phyloP scores from a whole-genome alignment of 1,140 invertebrate genomes.

The Steinernema feltiae region DNA sequence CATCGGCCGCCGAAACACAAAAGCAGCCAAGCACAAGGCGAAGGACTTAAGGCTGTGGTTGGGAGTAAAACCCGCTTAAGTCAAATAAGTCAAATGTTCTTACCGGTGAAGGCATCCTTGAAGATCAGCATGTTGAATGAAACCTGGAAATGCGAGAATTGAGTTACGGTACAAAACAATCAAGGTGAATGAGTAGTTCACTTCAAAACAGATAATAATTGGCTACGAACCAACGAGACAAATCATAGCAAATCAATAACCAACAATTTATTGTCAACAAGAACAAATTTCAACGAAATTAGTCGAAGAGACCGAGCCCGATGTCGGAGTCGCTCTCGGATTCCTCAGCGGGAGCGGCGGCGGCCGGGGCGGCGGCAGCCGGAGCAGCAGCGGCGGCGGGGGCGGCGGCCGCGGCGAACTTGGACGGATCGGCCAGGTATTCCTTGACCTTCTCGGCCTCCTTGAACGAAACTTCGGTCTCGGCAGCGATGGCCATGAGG shows the following conservation, averaged over 20 bases:
- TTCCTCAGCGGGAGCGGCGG: constrained; percentile 54
- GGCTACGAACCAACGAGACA: constrained; percentile 10
- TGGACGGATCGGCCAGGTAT: constrained; percentile 61
- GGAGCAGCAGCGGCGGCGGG: constrained; percentile 51
- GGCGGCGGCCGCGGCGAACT: constrained; percentile 59
- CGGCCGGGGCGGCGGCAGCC: constrained; percentile 51
- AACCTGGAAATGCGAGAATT: constrained; percentile 27
- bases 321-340: constrained; percentile 61
- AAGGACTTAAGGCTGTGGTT: constrained; percentile 43
- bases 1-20: neutral
- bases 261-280: constrained; percentile 32
- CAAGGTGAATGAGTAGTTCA: constrained; percentile 6
- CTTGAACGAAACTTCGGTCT: constrained; percentile 87
- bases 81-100: constrained; percentile 52
- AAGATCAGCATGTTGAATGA: constrained; percentile 82
- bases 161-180: constrained; percentile 21
- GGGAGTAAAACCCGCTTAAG: constrained; percentile 15
- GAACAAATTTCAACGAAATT: constrained; percentile 42
- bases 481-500: constrained; percentile 86
- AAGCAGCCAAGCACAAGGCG: constrained; percentile 18
- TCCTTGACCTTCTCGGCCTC: constrained; percentile 73
- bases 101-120: constrained; percentile 88
- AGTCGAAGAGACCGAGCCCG: constrained; percentile 63
- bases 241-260: too few species aligned
- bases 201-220: constrained; percentile 17